These are phyloP conservation scores for Stramonita haemastoma DNA, from an alignment of 2,888 invertebrate genomes.

Conservation along the genomic window DNA sequence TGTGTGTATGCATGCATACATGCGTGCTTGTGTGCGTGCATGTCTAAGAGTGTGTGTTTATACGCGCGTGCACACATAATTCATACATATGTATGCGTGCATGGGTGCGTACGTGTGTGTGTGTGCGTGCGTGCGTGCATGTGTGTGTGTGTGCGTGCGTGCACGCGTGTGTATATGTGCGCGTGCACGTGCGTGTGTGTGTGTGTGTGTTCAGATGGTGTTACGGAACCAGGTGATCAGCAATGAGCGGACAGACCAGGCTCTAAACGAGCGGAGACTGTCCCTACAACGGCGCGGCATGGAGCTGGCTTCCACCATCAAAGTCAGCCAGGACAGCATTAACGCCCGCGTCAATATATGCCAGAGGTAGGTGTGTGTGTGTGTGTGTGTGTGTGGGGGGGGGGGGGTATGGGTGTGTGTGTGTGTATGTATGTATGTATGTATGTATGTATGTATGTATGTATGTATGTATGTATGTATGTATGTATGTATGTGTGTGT, in stretches of 20 bases:
- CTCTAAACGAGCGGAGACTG: slow-evolving; percentile 81
- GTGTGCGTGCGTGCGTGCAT: neutral
- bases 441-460: neutral
- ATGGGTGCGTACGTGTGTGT: neutral
- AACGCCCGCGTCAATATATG: slow-evolving; percentile 91
- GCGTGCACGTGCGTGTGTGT: neutral
- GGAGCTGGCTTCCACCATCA: slow-evolving; percentile 91
- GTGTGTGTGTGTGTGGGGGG: neutral
- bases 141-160: neutral
- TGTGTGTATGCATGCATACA: neutral
- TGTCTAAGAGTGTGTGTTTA: neutral
- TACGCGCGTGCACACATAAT: neutral
- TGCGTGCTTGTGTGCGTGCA: neutral
- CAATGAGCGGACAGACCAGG: slow-evolving; percentile 85
- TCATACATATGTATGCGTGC: neutral
- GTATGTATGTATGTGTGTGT: too few species aligned
- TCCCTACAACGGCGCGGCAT: slow-evolving; percentile 89
- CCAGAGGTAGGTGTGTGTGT: slow-evolving; percentile 79
- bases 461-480: neutral
- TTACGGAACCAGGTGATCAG: slow-evolving; percentile 86
- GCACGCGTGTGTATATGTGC: neutral
- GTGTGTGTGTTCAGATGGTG: slow-evolving; percentile 55
- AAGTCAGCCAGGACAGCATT: slow-evolving; percentile 90
- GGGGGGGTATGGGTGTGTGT: slow-evolving; percentile 13
- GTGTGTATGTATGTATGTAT: slow-evolving; percentile 20